A percentile compares a stretch with the other conserved stretches of the same genome.
Evolutionary conservation across 2,113 vertebrate genomes (phyloP).

Genomic region (Haemorhous mexicanus): DNA sequence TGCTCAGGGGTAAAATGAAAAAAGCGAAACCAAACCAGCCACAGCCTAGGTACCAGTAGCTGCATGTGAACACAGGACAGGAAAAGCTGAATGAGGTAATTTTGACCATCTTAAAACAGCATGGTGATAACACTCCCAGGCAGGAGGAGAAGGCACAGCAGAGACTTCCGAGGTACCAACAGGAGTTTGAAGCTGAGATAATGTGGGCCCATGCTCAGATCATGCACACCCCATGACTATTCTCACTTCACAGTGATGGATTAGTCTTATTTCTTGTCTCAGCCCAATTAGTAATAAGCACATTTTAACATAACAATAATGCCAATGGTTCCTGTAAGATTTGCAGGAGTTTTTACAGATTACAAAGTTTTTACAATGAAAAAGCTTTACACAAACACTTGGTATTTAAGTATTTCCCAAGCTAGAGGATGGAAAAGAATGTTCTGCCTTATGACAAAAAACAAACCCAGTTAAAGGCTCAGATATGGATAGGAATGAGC

Average conservation of each 20-base stretch:
- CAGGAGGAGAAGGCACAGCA: neutral
- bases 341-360: neutral
- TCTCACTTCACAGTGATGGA: neutral
- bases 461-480: neutral
- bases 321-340: neutral
- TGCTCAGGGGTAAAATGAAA: neutral
- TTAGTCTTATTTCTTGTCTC: neutral
- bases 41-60: neutral
- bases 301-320: neutral
- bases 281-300: neutral
- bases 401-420: neutral
- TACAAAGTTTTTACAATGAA: neutral
- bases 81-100: neutral
- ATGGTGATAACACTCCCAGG: neutral
- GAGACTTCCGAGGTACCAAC: neutral
- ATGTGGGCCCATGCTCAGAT: neutral
- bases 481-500: neutral
- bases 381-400: neutral
- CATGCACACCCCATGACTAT: neutral
- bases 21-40: neutral
- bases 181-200: neutral
- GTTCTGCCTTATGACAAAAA: neutral
- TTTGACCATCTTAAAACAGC: neutral
- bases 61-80: neutral
- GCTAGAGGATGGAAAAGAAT: neutral